Percentiles rank a stretch among this genome's conserved stretches.
Evolutionary conservation across 2,113 vertebrate genomes (phyloP).

Genomic region (Cyanoramphus novaezelandiae): DNA sequence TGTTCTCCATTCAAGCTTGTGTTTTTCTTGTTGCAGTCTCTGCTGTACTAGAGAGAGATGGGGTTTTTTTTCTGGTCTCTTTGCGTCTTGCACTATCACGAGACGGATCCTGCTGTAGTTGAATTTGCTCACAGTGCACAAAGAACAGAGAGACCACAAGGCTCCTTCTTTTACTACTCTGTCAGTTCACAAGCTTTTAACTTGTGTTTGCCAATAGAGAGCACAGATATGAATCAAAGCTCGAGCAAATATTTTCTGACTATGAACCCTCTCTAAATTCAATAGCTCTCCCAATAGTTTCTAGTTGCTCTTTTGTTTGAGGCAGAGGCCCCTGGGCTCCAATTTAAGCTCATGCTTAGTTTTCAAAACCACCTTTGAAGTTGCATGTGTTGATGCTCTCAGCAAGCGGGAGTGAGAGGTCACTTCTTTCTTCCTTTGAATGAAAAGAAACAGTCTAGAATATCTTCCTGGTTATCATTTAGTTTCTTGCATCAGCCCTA

Average conservation of each 20-base stretch:
- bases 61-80: background rate
- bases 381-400: background rate
- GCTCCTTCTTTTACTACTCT: background rate
- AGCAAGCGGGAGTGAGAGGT: constrained; percentile 20
- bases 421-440: background rate
- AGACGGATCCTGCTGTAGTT: background rate
- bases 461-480: background rate
- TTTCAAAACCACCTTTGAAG: constrained; percentile 25
- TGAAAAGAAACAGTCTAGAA: background rate
- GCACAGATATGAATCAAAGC: background rate
- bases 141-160: background rate
- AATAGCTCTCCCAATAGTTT: background rate
- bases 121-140: background rate
- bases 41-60: background rate
- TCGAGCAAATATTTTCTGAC: constrained; percentile 26
- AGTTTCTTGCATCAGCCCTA: background rate
- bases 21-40: background rate
- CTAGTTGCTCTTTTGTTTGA: constrained; percentile 16
- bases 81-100: background rate
- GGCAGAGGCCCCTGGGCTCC: constrained; percentile 5
- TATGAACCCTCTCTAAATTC: background rate
- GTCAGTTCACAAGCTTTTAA: background rate
- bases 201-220: background rate
- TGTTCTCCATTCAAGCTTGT: background rate
- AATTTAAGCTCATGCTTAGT: background rate